A percentile compares a stretch with the other conserved stretches of the same genome.
These are phyloP conservation scores for Petrophora chlorosata DNA, from an alignment of 2,888 invertebrate genomes.

Conservation along the genomic window DNA sequence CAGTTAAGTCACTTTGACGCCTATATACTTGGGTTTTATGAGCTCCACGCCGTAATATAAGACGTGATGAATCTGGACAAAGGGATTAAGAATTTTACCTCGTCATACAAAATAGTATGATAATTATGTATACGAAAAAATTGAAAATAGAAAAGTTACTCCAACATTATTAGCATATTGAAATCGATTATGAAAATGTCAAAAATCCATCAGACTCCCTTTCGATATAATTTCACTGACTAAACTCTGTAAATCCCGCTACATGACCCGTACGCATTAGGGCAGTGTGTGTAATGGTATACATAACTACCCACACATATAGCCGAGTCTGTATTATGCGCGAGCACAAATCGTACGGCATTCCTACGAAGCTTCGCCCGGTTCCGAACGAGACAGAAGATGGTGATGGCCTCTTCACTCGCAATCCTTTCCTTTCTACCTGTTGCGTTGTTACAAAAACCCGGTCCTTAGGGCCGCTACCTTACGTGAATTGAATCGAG, in stretches of 20 bases:
- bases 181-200: slow-evolving; percentile 51
- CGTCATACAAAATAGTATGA: no score
- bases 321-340: slow-evolving; percentile 69
- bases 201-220: slow-evolving; percentile 81
- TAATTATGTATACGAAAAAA: no score
- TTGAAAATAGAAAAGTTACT: background rate
- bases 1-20: background rate
- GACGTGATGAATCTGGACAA: no score
- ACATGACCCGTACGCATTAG: slow-evolving; percentile 83
- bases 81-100: no score
- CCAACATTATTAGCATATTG: background rate
- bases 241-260: slow-evolving; percentile 82
- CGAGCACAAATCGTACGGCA: slow-evolving; percentile 82
- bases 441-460: slow-evolving; percentile 83
- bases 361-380: slow-evolving; percentile 78
- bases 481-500: slow-evolving; percentile 82
- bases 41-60: no score
- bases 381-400: slow-evolving; percentile 62
- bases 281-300: slow-evolving; percentile 80
- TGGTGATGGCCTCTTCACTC: slow-evolving; percentile 62
- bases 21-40: background rate
- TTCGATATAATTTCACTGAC: slow-evolving; percentile 83
- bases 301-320: slow-evolving; percentile 64
- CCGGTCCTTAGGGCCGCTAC: slow-evolving; percentile 83
- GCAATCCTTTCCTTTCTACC: slow-evolving; percentile 84